Evolutionary conservation across 1,140 invertebrate genomes (phyloP).

Genomic region (Polypedilum pembai): DNA sequence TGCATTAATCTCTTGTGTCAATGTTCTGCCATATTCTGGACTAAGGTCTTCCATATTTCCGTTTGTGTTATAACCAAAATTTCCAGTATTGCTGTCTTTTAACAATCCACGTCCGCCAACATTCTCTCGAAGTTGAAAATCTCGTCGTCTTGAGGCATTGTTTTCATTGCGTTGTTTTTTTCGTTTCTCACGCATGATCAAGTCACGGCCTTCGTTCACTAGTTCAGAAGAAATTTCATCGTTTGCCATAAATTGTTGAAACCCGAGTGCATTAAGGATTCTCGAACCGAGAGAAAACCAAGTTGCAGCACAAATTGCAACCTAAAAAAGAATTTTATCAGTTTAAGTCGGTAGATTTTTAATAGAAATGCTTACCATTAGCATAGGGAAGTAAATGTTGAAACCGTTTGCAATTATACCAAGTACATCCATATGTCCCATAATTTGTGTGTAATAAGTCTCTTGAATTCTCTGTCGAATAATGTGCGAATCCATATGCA

Average conservation of each 20-base stretch:
- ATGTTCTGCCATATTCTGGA: slow-evolving; percentile 39
- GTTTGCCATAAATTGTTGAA: slow-evolving; percentile 91
- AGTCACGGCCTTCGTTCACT: slow-evolving; percentile 84
- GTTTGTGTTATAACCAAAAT: slow-evolving; percentile 47
- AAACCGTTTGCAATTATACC: slow-evolving; percentile 96
- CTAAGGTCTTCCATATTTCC: slow-evolving; percentile 40
- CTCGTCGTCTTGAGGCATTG: slow-evolving; percentile 61
- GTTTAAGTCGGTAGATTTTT: not conserved
- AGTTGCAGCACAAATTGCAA: slow-evolving; percentile 87
- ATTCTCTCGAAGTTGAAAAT: slow-evolving; percentile 49
- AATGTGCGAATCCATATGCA: slow-evolving; percentile 97
- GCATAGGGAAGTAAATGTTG: slow-evolving; percentile 98
- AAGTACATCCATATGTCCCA: slow-evolving; percentile 99
- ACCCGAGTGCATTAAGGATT: slow-evolving; percentile 79
- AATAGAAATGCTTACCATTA: slow-evolving; percentile 59
- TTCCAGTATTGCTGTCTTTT: slow-evolving; percentile 44
- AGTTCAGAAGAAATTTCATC: slow-evolving; percentile 89
- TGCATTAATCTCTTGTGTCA: slow-evolving; percentile 52
- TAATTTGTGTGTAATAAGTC: slow-evolving; percentile 64
- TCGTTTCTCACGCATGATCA: slow-evolving; percentile 80
- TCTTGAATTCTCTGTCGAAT: slow-evolving; percentile 54
- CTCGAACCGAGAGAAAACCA: slow-evolving; percentile 92
- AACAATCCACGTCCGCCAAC: slow-evolving; percentile 47
- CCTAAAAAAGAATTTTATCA: not conserved
- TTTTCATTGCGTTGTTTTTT: slow-evolving; percentile 70